These are phyloP conservation scores for Cichlasoma orientale DNA, from an alignment of 2,797 vertebrate genomes.

Conservation along the genomic window DNA sequence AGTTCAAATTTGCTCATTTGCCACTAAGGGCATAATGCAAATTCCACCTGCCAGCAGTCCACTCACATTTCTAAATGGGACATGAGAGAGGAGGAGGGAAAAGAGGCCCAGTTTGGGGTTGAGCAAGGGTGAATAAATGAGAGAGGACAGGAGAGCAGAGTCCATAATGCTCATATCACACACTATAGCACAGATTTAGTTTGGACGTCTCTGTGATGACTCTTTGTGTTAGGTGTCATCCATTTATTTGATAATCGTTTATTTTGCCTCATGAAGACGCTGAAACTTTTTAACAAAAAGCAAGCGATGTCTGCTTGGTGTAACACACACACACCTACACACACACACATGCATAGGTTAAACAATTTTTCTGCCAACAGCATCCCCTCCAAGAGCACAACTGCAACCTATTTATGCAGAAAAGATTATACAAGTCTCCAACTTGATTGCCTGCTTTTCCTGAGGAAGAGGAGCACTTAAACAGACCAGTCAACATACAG, in stretches of 20 bases:
- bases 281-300: not conserved
- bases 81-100: conserved; percentile 16
- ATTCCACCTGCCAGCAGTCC: conserved; percentile 40
- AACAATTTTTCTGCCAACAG: conserved; percentile 15
- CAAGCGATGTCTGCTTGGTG: not conserved
- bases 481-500: conserved; percentile 35
- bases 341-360: not conserved
- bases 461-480: conserved; percentile 26
- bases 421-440: conserved; percentile 38
- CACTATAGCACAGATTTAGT: not conserved
- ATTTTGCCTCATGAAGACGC: not conserved
- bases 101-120: conserved; percentile 27
- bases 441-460: conserved; percentile 27
- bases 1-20: conserved; percentile 21
- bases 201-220: not conserved
- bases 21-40: conserved; percentile 18
- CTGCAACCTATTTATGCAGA: conserved; percentile 30
- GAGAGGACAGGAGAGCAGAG: not conserved
- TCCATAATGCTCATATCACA: conserved; percentile 2
- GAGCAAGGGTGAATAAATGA: conserved; percentile 7
- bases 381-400: conserved; percentile 4
- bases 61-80: conserved; percentile 7
- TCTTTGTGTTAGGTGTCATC: not conserved
- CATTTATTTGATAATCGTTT: not conserved
- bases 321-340: not conserved